Evolutionary conservation across 2,888 invertebrate genomes (phyloP), one percentile per base, ranked within the genome.

Genomic region (Pyrrhia umbra): DNA sequence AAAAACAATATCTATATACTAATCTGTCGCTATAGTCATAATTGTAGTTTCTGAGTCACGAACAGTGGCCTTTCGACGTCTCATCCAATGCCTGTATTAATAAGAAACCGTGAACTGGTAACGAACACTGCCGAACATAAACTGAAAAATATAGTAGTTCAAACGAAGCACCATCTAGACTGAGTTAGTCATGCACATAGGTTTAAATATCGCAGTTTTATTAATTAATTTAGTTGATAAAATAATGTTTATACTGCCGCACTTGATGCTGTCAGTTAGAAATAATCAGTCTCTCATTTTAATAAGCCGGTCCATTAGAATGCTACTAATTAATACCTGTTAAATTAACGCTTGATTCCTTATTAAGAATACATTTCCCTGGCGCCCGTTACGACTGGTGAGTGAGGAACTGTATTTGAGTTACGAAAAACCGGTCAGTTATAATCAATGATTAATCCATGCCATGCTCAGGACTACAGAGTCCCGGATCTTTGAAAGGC

Each of bases 71-170:
- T 51, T 30, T 47, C 43, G 49, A 64, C 6, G n/a, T 16, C 20
- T 27, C 23, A 51, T 55, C 39, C 45, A 59, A 52, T 6, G 15
- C 52, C 20, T 42, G 34, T 56, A 70, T 37, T 50, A 20, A 47
- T 59, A 66, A 21, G 39, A 40, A 52, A 50, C 15, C 2, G 6
- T 42, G 2, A 54, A 71, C 23, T 15, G 37, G 27, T 21, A 65
- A 57, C 67, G 61, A 69, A 75, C 79, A 77, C 76, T 78, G 76
- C 70, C 78, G 54, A 66, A 52, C 15, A 30, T 45, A n/a, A 30
- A 52, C 30, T 57, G 45, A 77, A 63, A 6, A 52, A 51, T 54
- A 67, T 37, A 25, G 8, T 43, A 56, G 21, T 10, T 23, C 50
- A 56, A 59, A 47, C 46, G 37, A 46, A 34, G 18, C 16, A 55